Conservation (phyloP, 2,888 invertebrate species). For the Petrolisthes manimaculis region DNA sequence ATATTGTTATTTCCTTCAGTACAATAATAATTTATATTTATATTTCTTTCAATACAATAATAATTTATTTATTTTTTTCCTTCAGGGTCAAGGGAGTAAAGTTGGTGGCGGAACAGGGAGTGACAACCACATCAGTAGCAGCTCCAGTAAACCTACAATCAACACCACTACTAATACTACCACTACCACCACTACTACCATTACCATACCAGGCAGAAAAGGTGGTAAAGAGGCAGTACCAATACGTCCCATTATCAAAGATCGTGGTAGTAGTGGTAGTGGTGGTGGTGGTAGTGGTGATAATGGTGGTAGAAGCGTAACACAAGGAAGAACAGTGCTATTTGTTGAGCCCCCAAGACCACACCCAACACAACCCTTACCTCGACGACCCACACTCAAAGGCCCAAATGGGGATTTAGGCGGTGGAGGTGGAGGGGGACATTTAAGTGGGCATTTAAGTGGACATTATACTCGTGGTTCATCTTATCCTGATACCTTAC, state of each 20-base stretch:
- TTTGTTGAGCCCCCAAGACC: conserved; percentile 63
- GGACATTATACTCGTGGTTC: conserved; percentile 19
- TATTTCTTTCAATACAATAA: too few relatives aligned
- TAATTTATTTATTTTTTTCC: too few relatives aligned
- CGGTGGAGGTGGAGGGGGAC: not conserved
- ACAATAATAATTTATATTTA: too few relatives aligned
- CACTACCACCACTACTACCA: too few relatives aligned
- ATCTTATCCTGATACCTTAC: conserved; percentile 39
- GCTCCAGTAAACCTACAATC: too few relatives aligned
- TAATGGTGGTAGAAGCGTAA: too few relatives aligned
- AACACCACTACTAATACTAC: too few relatives aligned
- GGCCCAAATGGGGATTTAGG: conserved; percentile 47
- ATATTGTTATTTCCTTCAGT: too few relatives aligned
- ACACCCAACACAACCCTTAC: conserved; percentile 27
- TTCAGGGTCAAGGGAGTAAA: too few relatives aligned
- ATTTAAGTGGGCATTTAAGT: not conserved
- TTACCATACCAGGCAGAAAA: too few relatives aligned
- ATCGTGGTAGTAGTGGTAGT: conserved; percentile 39
- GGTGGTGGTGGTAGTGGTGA: too few relatives aligned
- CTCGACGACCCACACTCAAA: conserved; percentile 31
- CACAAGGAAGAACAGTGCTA: conserved; percentile 58
- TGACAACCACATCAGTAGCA: conserved; percentile 32
- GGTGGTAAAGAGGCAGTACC: conserved; percentile 14
- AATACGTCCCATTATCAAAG: conserved; percentile 63
- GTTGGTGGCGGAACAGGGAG: not conserved